Evolutionary conservation across 2,888 invertebrate genomes (phyloP).

Genomic region (Hirtodrosophila histrioides): DNA sequence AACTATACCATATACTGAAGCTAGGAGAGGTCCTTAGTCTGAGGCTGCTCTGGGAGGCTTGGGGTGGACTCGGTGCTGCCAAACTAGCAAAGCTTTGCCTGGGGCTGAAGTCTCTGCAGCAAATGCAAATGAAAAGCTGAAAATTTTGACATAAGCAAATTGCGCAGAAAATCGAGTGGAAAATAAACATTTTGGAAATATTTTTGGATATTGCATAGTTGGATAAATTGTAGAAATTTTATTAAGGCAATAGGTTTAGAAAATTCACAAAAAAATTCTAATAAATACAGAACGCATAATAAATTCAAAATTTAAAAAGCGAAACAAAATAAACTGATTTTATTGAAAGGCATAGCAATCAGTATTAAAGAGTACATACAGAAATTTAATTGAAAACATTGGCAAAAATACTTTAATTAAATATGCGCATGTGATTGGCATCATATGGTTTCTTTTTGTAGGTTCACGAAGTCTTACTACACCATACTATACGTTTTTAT

Average conservation of each 20-base stretch:
- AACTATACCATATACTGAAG: constrained; percentile 54
- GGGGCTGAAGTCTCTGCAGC: constrained; percentile 21
- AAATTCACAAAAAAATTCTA: not conserved
- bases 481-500: no score
- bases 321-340: no score
- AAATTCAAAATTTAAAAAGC: not conserved
- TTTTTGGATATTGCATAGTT: constrained; percentile 13
- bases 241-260: not conserved
- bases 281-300: not conserved
- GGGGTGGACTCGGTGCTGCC: constrained; percentile 17
- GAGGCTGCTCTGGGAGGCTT: not conserved
- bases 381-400: no score
- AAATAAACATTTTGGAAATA: constrained; percentile 34
- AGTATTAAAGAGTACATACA: no score
- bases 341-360: no score
- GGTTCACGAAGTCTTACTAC: no score
- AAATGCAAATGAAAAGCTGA: constrained; percentile 48
- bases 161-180: constrained; percentile 37
- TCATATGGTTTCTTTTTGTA: no score
- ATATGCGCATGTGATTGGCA: no score
- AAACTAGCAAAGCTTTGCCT: constrained; percentile 27
- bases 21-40: constrained; percentile 1
- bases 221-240: constrained; percentile 4
- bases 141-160: constrained; percentile 47
- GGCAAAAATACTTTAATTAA: no score